phyloP scores from a whole-genome alignment of 1,140 invertebrate genomes.

The Bursaphelenchus mucronatus region DNA sequence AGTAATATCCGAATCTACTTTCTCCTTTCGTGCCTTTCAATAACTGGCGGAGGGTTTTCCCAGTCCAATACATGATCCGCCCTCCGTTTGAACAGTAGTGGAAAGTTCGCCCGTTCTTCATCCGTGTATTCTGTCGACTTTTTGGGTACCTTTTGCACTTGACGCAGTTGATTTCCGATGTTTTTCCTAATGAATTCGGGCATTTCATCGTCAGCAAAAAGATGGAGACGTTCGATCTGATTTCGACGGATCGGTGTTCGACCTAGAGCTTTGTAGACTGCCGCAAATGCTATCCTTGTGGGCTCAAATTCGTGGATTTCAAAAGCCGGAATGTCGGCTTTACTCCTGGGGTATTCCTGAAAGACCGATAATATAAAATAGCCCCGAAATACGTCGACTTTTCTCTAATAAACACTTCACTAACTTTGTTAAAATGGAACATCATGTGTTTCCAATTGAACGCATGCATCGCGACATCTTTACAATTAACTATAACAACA shows the following conservation, averaged over 20 bases:
- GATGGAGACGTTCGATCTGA: slow-evolving; percentile 53
- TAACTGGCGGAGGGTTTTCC: slow-evolving; percentile 26
- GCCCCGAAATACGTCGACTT: background rate
- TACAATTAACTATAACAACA: slow-evolving; percentile 58
- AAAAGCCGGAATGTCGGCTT: slow-evolving; percentile 51
- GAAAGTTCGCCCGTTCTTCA: slow-evolving; percentile 51
- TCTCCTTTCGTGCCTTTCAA: slow-evolving; percentile 5
- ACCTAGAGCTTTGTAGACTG: slow-evolving; percentile 39
- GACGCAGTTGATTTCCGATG: slow-evolving; percentile 55
- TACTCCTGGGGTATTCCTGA: slow-evolving; percentile 52
- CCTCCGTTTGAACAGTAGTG: slow-evolving; percentile 32
- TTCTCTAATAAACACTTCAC: slow-evolving; percentile 19
- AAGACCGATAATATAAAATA: slow-evolving; percentile 19
- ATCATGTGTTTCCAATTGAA: slow-evolving; percentile 60
- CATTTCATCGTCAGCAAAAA: slow-evolving; percentile 56
- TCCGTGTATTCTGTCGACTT: slow-evolving; percentile 57
- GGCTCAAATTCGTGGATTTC: slow-evolving; percentile 60
- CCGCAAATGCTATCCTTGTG: slow-evolving; percentile 48
- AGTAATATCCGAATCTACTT: background rate
- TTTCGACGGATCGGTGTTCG: slow-evolving; percentile 36
- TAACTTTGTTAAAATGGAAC: slow-evolving; percentile 53
- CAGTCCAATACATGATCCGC: slow-evolving; percentile 48
- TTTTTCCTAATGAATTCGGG: slow-evolving; percentile 52
- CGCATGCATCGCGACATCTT: slow-evolving; percentile 57
- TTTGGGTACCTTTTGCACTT: slow-evolving; percentile 52